phyloP scores from a whole-genome alignment of 2,113 vertebrate species.

The Lophotis ruficrista region DNA sequence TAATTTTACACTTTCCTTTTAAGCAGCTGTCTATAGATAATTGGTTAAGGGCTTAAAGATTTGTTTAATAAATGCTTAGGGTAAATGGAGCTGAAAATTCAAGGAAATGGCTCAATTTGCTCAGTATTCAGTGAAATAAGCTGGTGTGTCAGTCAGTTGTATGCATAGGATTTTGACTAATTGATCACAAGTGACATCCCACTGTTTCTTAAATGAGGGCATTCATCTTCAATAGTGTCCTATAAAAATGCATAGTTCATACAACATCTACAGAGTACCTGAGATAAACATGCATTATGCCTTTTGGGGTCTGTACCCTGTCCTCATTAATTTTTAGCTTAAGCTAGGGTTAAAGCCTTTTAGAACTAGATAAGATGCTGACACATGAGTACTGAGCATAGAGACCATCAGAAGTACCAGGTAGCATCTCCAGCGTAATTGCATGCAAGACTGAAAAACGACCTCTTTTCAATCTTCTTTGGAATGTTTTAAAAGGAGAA shows the following conservation, averaged over 20 bases:
- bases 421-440: not conserved
- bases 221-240: slow-evolving; percentile 27
- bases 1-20: slow-evolving; percentile 53
- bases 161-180: slow-evolving; percentile 36
- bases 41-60: slow-evolving; percentile 48
- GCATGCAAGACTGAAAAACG: not conserved
- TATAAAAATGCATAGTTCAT: not conserved
- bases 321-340: not conserved
- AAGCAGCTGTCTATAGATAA: slow-evolving; percentile 36
- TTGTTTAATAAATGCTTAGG: slow-evolving; percentile 66
- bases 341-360: not conserved
- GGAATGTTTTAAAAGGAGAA: not conserved
- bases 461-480: not conserved
- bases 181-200: slow-evolving; percentile 40
- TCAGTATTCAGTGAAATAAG: slow-evolving; percentile 53
- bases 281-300: not conserved
- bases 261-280: not conserved
- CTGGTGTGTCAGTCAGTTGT: slow-evolving; percentile 30
- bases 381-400: not conserved
- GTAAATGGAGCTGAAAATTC: slow-evolving; percentile 73
- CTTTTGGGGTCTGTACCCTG: not conserved
- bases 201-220: slow-evolving; percentile 32
- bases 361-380: not conserved
- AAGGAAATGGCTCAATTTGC: slow-evolving; percentile 66
- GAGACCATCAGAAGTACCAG: not conserved